These are phyloP conservation scores for Ennomos erosarius DNA, from an alignment of 2,888 invertebrate species.

Conservation along the genomic window DNA sequence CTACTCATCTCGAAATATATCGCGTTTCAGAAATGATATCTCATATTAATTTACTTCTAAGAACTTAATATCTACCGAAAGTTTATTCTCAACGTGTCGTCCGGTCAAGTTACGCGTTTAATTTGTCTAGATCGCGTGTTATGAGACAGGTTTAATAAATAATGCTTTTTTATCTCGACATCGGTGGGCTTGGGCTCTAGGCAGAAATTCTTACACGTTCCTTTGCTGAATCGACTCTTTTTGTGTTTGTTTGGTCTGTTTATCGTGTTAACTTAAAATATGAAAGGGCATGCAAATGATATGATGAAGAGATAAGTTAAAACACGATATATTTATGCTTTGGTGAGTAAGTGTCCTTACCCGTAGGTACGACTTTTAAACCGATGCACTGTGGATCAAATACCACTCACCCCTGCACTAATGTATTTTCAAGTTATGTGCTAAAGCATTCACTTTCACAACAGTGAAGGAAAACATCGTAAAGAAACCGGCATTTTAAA, in stretches of 20 bases:
- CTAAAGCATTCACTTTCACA: too few relatives aligned
- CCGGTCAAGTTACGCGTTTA: slow-evolving; percentile 79
- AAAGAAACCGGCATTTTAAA: too few relatives aligned
- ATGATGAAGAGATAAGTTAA: slow-evolving; percentile 35
- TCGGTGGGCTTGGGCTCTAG: slow-evolving; percentile 59
- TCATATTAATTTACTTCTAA: slow-evolving; percentile 54
- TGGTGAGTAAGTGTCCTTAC: too few relatives aligned
- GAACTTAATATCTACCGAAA: slow-evolving; percentile 63
- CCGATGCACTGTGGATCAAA: too few relatives aligned
- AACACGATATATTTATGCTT: too few relatives aligned
- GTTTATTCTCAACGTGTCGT: slow-evolving; percentile 55
- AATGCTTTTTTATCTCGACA: slow-evolving; percentile 78
- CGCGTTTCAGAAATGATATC: slow-evolving; percentile 46
- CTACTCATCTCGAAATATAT: slow-evolving; percentile 43
- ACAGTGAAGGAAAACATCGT: too few relatives aligned
- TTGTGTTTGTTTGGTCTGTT: slow-evolving; percentile 56
- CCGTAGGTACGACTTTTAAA: too few relatives aligned
- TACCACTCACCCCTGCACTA: too few relatives aligned
- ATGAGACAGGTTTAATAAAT: slow-evolving; percentile 75
- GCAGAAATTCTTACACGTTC: slow-evolving; percentile 82
- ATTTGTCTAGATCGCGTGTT: slow-evolving; percentile 82
- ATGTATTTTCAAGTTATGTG: too few relatives aligned
- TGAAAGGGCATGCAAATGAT: slow-evolving; percentile 46
- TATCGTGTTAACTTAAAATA: slow-evolving; percentile 46
- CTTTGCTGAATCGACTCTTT: slow-evolving; percentile 71